Evolutionary conservation across 2,797 vertebrate genomes (phyloP).

Genomic region (Anomalospiza imberbis): DNA sequence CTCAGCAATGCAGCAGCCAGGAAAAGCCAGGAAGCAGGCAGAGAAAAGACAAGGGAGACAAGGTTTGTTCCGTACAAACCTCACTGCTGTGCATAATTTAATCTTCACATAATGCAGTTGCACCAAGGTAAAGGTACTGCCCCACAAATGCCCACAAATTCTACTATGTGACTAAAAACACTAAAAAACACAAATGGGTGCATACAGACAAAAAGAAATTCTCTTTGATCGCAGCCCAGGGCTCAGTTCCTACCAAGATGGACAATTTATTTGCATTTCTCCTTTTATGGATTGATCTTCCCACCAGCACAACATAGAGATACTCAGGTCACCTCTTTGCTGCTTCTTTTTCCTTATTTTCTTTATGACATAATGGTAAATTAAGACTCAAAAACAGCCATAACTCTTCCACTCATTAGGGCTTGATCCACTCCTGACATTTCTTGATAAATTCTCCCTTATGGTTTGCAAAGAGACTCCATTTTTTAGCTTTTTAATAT

Average conservation of each 20-base stretch:
- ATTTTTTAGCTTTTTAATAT: background rate
- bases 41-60: background rate
- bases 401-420: background rate
- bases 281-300: background rate
- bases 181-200: too few relatives aligned
- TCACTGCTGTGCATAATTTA: background rate
- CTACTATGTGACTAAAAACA: too few relatives aligned
- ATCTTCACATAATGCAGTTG: too few relatives aligned
- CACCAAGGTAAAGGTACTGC: too few relatives aligned
- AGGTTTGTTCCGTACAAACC: background rate
- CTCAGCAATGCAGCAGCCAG: background rate
- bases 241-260: background rate
- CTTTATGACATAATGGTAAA: background rate
- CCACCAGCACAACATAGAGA: background rate
- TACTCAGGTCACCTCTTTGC: background rate
- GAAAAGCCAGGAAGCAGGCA: background rate
- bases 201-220: too few relatives aligned
- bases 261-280: constrained; percentile 14
- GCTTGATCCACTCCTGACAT: background rate
- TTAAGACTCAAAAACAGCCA: background rate
- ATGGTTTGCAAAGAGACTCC: background rate
- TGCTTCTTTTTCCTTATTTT: background rate
- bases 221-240: background rate
- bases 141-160: too few relatives aligned
- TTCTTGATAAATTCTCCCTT: background rate